Base-by-base conservation (phyloP, 2,888 invertebrate species). In the Mamestra brassicae region DNA sequence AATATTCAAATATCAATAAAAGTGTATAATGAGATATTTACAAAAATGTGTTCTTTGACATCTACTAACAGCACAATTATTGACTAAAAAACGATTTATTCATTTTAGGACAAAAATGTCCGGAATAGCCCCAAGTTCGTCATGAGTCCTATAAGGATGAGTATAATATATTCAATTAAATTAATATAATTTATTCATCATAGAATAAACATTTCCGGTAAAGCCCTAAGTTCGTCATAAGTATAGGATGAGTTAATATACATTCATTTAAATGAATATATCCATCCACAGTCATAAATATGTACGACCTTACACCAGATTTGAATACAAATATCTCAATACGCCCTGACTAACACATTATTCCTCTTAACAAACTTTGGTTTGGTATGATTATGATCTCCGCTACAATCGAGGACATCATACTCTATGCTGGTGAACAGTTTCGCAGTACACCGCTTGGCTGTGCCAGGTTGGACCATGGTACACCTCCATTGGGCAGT, bases 401-500 rank as follows among this genome's bases (percentile, higher is more conserved):
- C 92, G 4, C 58, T 68, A 54, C 71, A 55, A 13, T 90, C 87
- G 2, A 93, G 57, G 0, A 94, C 91, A 38, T 90, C 71, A 73
- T 91, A 88, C 0, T 86, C 50, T 10, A 67, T 45, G 47, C 80
- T 90, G 0, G 93, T 94, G 71, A 89, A 90, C 0, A 94, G 71
- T 71, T 90, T 94, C 1, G 93, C 94, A 0, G 89, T 90, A 71
- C 94, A 94, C 15, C 93, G 84, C 65, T 89, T 92, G 1, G 86
- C 73, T 0, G 93, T 92, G 0, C 93, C 93, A 3, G 90, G 89
- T 68, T 90, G 89, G 1, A 87, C 90, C 94, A 93, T 94, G n/a
- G 93, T 91, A 72, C 94, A 94, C 54, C 90, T 89, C 94, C 94
- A 94, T 2, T 90, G 90, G 1, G 85, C 80, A 11, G 90, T 75